Base-by-base conservation (phyloP, 2,797 vertebrate species). In the Coregonus sp. region DNA sequence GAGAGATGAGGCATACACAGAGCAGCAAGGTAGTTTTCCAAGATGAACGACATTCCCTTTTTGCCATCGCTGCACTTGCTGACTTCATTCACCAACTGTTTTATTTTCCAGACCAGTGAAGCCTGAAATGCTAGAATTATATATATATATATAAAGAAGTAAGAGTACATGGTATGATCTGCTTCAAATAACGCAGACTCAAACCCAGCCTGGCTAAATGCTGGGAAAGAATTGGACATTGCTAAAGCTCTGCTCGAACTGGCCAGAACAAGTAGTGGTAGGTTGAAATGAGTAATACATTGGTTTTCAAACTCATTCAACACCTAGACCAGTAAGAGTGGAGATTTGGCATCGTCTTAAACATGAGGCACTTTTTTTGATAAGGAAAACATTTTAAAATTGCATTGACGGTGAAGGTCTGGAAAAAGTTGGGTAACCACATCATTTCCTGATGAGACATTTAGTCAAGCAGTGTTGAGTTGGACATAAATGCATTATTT, bases 271-370 rank as follows among this genome's bases (percentile, higher is more conserved):
- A 91, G 93, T 91, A 87, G 86, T 89, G 52, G 78, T 84, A 85
- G 87, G 90, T 93, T 93, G 92, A 94, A 84, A 90, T 92, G 94
- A 93, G 94, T 92, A 90, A 89, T 94, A 95, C 94, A 95, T 95
- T 95, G 91, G 94, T 95, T 95, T 95, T 92, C 86, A 89, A 90
- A 93, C 94, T 95, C 94, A 87, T 89, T 94, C 89, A 90, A 87
- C 91, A 86, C 78, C 83, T 85, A 82, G 82, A 85, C 88, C 90
- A 85, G 88, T 82, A 89, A 76, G 74, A 88, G 81, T 84, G 83
- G 86, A 83, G 76, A 88, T 91, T 91, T 86, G 78, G 74, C 88
- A 86, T 71, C 71, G 87, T 86, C 84, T 73, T 81, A 76, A 81
- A 74, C 70, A 69, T 74, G 77, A 73, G 86, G 88, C 90, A 91